Conservation (phyloP, 2,888 invertebrate genomes). For the Eupithecia dodoneata region DNA sequence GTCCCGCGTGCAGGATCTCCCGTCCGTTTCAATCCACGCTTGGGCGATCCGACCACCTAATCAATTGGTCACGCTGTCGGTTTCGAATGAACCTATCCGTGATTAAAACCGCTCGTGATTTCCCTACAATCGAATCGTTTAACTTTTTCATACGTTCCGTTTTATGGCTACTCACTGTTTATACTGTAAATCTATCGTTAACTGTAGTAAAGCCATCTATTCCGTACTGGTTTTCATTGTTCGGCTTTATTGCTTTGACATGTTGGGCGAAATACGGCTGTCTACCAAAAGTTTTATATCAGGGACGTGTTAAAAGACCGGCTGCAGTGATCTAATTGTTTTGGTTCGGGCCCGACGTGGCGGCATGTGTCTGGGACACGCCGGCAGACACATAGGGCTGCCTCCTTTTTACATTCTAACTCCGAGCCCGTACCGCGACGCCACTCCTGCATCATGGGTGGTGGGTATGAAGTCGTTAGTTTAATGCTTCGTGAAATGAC, state of each 20-base stretch:
- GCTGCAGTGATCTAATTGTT: conserved; percentile 72
- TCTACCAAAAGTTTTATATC: conserved; percentile 57
- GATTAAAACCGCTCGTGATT: conserved; percentile 55
- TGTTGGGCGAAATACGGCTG: conserved; percentile 39
- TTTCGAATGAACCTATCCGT: conserved; percentile 57
- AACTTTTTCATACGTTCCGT: conserved; percentile 34
- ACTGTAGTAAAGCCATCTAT: conserved; percentile 29
- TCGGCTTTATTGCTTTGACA: conserved; percentile 43
- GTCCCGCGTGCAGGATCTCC: conserved; percentile 47
- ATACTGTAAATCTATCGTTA: conserved; percentile 44
- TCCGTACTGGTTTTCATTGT: conserved; percentile 38
- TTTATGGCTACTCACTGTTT: conserved; percentile 45
- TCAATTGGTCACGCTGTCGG: conserved; percentile 66
- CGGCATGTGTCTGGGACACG: conserved; percentile 47
- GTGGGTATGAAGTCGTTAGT: conserved; percentile 61
- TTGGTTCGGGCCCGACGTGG: conserved; percentile 67
- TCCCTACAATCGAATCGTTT: conserved; percentile 55
- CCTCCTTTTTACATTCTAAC: conserved; percentile 42
- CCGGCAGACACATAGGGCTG: conserved; percentile 66
- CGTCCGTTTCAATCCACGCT: conserved; percentile 63
- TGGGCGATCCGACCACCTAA: conserved; percentile 59
- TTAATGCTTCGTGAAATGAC: conserved; percentile 58
- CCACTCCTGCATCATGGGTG: conserved; percentile 35
- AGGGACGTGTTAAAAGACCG: conserved; percentile 58
- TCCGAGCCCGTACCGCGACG: conserved; percentile 6